Percentiles rank a stretch among this genome's conserved stretches.
Conservation (phyloP, 2,888 invertebrate genomes). For the Orthosia incerta region DNA sequence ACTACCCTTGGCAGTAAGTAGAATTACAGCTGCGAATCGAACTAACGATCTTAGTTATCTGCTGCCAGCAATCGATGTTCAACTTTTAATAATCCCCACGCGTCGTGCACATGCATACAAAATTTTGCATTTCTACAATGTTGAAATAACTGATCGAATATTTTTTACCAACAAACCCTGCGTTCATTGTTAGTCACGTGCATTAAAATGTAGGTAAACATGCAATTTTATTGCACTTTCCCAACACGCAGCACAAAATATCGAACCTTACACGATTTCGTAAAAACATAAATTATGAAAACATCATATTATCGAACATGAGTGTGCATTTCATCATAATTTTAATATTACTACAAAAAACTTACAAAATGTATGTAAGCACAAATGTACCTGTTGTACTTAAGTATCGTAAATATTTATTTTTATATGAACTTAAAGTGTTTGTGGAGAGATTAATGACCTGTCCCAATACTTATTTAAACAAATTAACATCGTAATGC, state of each 20-base stretch:
- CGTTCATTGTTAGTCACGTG: background rate
- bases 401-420: conserved; percentile 46
- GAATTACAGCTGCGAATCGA: too few relatives aligned
- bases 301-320: conserved; percentile 18
- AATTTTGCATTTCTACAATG: background rate
- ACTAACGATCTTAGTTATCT: too few relatives aligned
- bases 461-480: conserved; percentile 40
- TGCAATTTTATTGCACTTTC: conserved; percentile 30
- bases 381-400: conserved; percentile 4
- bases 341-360: conserved; percentile 29
- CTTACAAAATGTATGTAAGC: conserved; percentile 18
- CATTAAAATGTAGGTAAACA: conserved; percentile 18
- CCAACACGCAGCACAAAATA: conserved; percentile 5
- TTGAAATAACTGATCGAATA: background rate
- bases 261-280: conserved; percentile 14
- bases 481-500: conserved; percentile 15
- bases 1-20: too few relatives aligned
- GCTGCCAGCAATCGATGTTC: too few relatives aligned
- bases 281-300: conserved; percentile 49
- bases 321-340: conserved; percentile 26
- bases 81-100: too few relatives aligned
- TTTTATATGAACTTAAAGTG: conserved; percentile 41
- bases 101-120: background rate
- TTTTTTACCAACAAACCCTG: background rate
- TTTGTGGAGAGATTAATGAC: conserved; percentile 42